Percentiles rank a stretch among this genome's conserved stretches.
Evolutionary conservation across 2,797 vertebrate species (phyloP).

Genomic region (Schizopygopsis pylzovi): DNA sequence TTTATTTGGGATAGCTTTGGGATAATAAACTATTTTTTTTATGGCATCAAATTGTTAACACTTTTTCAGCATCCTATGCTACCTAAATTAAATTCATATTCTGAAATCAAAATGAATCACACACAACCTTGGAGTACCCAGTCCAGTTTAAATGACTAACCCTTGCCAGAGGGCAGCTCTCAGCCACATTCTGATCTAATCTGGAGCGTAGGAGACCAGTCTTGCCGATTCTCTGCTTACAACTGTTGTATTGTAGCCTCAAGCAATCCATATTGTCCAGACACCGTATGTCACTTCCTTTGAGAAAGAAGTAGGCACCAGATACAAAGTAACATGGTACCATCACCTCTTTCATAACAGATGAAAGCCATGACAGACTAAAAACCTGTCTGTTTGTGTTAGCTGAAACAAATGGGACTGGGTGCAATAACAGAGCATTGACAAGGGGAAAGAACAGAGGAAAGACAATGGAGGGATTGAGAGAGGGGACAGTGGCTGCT

Average conservation of each 20-base stretch:
- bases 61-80: not conserved
- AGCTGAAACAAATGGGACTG: conserved; percentile 59
- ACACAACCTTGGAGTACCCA: not conserved
- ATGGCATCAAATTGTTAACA: not conserved
- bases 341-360: conserved; percentile 62
- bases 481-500: conserved; percentile 70
- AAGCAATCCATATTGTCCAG: conserved; percentile 47
- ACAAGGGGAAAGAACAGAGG: conserved; percentile 56
- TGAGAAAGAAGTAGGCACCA: conserved; percentile 50
- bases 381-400: conserved; percentile 67
- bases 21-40: not conserved
- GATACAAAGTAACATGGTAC: conserved; percentile 58
- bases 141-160: conserved; percentile 2
- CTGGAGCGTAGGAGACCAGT: conserved; percentile 2
- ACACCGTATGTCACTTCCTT: conserved; percentile 31
- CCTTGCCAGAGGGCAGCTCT: conserved; percentile 13
- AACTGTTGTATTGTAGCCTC: conserved; percentile 39
- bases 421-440: conserved; percentile 66
- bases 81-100: not conserved
- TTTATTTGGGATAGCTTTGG: not conserved
- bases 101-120: conserved; percentile 7
- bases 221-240: not conserved
- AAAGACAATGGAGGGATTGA: conserved; percentile 76
- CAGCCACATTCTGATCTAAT: conserved; percentile 28
- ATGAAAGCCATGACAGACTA: conserved; percentile 61